Conservation (phyloP, 2,888 invertebrate species). For the Calameuta pallipes region DNA sequence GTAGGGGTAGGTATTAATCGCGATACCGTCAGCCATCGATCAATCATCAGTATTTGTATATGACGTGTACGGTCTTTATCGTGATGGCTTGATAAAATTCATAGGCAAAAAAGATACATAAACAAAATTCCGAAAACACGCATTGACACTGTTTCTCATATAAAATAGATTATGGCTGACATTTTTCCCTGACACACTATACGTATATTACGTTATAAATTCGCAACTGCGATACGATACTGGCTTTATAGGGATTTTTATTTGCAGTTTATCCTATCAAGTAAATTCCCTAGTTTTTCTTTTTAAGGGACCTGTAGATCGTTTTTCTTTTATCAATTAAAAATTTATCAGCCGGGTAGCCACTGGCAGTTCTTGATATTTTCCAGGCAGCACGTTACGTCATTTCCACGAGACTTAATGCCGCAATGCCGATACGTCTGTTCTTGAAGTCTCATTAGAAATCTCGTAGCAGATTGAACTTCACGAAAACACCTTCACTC, state of each 20-base stretch:
- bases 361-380: not conserved
- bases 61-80: not conserved
- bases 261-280: not conserved
- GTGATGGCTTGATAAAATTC: not conserved
- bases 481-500: not conserved
- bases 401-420: not conserved
- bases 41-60: too few species aligned
- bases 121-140: not conserved
- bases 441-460: not conserved
- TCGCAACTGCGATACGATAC: not conserved
- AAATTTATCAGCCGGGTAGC: not conserved
- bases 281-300: not conserved
- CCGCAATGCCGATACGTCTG: not conserved
- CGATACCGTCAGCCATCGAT: too few species aligned
- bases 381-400: not conserved
- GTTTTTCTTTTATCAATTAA: not conserved
- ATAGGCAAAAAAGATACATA: not conserved
- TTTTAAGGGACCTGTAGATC: not conserved
- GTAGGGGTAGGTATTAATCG: too few species aligned
- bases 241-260: not conserved
- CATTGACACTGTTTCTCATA: not conserved
- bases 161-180: not conserved
- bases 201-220: not conserved
- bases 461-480: not conserved
- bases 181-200: not conserved